These are phyloP conservation scores for Sipunculus nudus DNA, from an alignment of 2,888 invertebrate species.

Conservation along the genomic window DNA sequence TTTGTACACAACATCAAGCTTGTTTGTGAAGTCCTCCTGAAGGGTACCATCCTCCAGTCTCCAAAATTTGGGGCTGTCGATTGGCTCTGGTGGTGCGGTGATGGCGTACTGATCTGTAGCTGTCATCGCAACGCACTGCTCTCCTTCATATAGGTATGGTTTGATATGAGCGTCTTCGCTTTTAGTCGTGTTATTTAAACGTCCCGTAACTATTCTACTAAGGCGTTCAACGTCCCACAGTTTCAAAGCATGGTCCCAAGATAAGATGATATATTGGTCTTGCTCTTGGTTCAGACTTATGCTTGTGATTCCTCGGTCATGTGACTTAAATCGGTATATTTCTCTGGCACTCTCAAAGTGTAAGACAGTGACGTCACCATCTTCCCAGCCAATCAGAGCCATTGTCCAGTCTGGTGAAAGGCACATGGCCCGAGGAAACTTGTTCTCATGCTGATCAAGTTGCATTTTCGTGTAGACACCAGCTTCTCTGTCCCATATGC, in stretches of 20 bases:
- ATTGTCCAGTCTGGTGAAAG: slow-evolving; percentile 14
- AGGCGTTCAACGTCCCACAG: too few species aligned
- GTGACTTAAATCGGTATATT: slow-evolving; percentile 1
- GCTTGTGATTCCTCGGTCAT: too few species aligned
- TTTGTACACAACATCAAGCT: neutral
- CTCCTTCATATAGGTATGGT: slow-evolving; percentile 15
- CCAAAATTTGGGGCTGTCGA: slow-evolving; percentile 25
- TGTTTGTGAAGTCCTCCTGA: neutral
- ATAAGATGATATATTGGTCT: too few species aligned
- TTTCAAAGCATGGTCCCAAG: too few species aligned
- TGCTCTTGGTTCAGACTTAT: too few species aligned
- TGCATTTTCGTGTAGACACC: too few species aligned
- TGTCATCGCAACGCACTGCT: slow-evolving; percentile 26
- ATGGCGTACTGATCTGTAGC: slow-evolving; percentile 1
- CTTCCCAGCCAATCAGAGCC: slow-evolving; percentile 25
- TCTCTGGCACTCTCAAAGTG: neutral
- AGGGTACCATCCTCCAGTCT: slow-evolving; percentile 11
- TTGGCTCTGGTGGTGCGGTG: slow-evolving; percentile 10
- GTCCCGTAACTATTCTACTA: too few species aligned
- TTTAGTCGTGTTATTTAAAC: too few species aligned
- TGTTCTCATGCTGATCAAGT: too few species aligned
- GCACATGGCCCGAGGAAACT: neutral
- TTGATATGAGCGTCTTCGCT: too few species aligned
- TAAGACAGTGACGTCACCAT: slow-evolving; percentile 18
- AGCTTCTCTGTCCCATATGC: too few species aligned